phyloP scores from a whole-genome alignment of 2,888 invertebrate species.

The Meganola albula region DNA sequence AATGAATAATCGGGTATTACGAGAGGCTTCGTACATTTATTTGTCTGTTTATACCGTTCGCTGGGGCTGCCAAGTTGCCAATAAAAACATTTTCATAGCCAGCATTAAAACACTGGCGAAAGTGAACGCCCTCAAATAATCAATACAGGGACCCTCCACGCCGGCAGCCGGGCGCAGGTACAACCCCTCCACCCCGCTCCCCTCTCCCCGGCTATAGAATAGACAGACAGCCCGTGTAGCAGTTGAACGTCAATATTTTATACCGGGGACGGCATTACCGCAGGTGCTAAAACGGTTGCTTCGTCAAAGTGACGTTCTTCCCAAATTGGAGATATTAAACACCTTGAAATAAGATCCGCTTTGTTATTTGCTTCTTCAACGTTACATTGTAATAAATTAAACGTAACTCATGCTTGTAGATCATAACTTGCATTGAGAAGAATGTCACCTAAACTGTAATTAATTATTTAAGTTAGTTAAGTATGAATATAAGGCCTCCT shows the following conservation, averaged over 20 bases:
- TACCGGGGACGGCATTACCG: conserved; percentile 19
- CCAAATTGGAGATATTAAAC: too few species aligned
- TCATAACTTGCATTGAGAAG: too few species aligned
- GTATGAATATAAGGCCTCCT: too few species aligned
- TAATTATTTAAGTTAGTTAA: too few species aligned
- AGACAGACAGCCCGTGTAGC: conserved; percentile 36
- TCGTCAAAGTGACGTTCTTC: conserved; percentile 11
- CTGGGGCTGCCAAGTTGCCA: conserved; percentile 54
- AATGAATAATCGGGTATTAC: conserved; percentile 51
- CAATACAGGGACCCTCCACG: conserved; percentile 43
- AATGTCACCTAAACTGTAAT: too few species aligned
- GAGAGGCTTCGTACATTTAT: conserved; percentile 47
- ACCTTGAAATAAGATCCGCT: too few species aligned
- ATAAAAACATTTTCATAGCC: conserved; percentile 74
- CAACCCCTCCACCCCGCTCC: conserved; percentile 37
- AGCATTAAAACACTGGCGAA: conserved; percentile 75
- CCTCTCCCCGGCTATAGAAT: conserved; percentile 45
- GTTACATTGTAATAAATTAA: too few species aligned
- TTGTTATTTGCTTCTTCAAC: too few species aligned
- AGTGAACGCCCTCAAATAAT: conserved; percentile 64
- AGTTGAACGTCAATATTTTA: conserved; percentile 33
- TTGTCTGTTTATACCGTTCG: conserved; percentile 52
- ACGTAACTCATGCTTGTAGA: too few species aligned
- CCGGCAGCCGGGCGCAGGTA: conserved; percentile 60
- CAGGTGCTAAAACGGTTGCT: conserved; percentile 22